Evolutionary conservation across 2,797 vertebrate genomes (phyloP).

Genomic region (Masticophis lateralis): DNA sequence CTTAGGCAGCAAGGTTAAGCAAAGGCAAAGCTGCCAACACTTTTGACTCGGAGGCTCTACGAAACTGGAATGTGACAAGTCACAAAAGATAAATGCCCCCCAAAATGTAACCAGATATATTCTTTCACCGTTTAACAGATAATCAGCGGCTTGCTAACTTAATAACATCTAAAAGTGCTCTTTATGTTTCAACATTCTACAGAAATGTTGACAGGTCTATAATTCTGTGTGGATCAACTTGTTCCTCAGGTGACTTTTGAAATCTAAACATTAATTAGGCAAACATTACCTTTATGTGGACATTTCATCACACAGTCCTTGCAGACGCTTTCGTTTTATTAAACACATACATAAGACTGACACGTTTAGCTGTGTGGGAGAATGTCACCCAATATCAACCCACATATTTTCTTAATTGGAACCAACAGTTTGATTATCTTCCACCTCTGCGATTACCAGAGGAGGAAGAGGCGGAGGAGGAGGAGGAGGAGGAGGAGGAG

Average conservation of each 20-base stretch:
- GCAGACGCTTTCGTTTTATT: conserved; percentile 47
- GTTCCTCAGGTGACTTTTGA: conserved; percentile 49
- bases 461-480: conserved; percentile 16
- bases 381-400: conserved; percentile 44
- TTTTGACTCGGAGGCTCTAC: conserved; percentile 17
- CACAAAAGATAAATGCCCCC: conserved; percentile 19
- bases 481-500: background rate
- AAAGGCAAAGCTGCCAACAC: conserved; percentile 41
- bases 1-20: conserved; percentile 52
- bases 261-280: conserved; percentile 61
- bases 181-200: conserved; percentile 42
- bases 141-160: conserved; percentile 56
- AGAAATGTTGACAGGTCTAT: conserved; percentile 50
- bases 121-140: conserved; percentile 59
- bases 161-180: conserved; percentile 54
- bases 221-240: conserved; percentile 47
- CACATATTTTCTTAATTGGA: conserved; percentile 57
- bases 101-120: conserved; percentile 35
- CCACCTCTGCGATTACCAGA: background rate
- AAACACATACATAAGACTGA: conserved; percentile 32
- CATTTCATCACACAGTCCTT: conserved; percentile 56
- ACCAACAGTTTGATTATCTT: conserved; percentile 54
- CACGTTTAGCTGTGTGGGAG: conserved; percentile 53
- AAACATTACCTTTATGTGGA: conserved; percentile 59
- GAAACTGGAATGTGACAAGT: conserved; percentile 28